phyloP scores from a whole-genome alignment of 1,140 invertebrate genomes.

The Homarus americanus region DNA sequence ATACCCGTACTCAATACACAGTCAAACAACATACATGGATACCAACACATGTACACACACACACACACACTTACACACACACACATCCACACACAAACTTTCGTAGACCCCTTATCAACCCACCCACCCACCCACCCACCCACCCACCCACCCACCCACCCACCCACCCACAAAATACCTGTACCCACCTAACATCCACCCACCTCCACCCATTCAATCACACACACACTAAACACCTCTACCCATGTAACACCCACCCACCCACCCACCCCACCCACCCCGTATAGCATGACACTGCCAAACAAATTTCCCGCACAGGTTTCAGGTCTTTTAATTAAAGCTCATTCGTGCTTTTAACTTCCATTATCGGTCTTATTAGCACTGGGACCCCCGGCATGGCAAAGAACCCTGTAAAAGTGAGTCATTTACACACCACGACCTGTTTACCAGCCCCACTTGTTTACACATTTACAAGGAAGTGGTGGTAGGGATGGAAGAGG shows the following conservation, averaged over 20 bases:
- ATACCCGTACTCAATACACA: no score
- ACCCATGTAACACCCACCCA: background rate
- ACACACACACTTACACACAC: background rate
- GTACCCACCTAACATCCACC: background rate
- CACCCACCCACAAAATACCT: background rate
- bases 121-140: no score
- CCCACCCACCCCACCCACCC: background rate
- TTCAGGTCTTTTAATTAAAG: background rate
- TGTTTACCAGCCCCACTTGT: no score
- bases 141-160: no score
- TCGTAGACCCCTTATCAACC: no score
- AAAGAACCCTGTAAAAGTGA: background rate
- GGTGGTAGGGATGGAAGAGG: no score
- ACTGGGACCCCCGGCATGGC: background rate
- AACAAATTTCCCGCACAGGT: background rate
- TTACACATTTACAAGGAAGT: no score
- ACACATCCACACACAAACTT: background rate
- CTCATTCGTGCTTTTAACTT: background rate
- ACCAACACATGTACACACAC: constrained; percentile 20
- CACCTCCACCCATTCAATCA: background rate
- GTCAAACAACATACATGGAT: no score
- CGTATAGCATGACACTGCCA: background rate
- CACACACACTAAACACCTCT: background rate
- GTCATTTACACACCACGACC: no score
- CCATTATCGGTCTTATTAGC: background rate